Conservation (phyloP, 2,113 vertebrate genomes). For the Poeciliopsis prolifica region DNA sequence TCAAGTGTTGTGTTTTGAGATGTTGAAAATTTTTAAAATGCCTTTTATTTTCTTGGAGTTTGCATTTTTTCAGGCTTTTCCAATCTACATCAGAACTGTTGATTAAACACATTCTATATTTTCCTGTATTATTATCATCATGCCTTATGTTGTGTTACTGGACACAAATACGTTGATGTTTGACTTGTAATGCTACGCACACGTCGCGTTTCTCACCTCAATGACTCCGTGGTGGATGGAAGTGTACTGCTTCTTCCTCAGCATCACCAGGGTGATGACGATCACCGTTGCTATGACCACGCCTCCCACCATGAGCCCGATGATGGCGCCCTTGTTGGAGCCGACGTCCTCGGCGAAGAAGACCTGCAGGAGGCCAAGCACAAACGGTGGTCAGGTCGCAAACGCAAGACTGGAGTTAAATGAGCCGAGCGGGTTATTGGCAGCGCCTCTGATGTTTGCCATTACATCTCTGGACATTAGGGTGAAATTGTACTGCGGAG, state of each 20-base stretch:
- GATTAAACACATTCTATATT: too few relatives aligned
- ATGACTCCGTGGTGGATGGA: constrained; percentile 98
- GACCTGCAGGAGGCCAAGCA: constrained; percentile 76
- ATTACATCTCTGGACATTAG: neutral
- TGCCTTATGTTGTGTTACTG: too few relatives aligned
- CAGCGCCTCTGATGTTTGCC: neutral
- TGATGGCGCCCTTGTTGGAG: constrained; percentile 98
- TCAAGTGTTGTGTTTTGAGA: too few relatives aligned
- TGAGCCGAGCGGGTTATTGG: neutral
- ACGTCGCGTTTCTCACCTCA: constrained; percentile 81
- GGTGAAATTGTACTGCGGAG: neutral
- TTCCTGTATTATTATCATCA: too few relatives aligned
- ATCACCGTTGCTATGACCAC: constrained; percentile 99
- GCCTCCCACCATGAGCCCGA: constrained; percentile 98
- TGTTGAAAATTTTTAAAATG: too few relatives aligned
- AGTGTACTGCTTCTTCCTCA: constrained; percentile 99
- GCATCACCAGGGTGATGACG: constrained; percentile 98
- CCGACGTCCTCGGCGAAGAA: constrained; percentile 97
- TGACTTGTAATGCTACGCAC: too few relatives aligned
- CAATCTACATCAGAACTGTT: too few relatives aligned
- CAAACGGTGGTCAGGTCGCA: neutral
- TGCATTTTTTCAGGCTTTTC: too few relatives aligned
- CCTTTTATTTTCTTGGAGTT: too few relatives aligned
- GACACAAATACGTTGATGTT: too few relatives aligned
- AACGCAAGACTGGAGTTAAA: neutral